phyloP scores from a whole-genome alignment of 2,888 invertebrate species.

The Trichogramma evanescens region DNA sequence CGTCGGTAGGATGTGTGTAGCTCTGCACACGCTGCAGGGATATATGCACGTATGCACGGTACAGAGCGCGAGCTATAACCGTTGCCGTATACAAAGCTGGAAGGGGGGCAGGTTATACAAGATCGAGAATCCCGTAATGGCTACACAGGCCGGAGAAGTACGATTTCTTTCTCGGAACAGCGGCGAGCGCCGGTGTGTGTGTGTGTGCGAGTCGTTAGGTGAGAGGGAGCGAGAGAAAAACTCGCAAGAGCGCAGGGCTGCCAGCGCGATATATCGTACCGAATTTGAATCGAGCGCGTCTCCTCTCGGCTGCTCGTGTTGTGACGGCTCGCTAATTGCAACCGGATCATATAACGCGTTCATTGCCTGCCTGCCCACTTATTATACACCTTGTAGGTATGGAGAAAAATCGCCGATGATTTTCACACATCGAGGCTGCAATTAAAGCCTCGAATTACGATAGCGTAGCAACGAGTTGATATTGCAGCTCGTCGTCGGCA shows the following conservation, averaged over 20 bases:
- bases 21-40: too few species aligned
- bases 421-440: too few species aligned
- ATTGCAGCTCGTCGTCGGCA: too few species aligned
- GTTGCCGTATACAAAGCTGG: slow-evolving; percentile 7
- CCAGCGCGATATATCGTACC: neutral
- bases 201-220: neutral
- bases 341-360: too few species aligned
- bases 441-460: too few species aligned
- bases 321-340: too few species aligned
- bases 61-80: neutral
- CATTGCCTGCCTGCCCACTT: too few species aligned
- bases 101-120: slow-evolving; percentile 23
- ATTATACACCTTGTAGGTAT: too few species aligned
- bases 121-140: slow-evolving; percentile 22
- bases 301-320: too few species aligned
- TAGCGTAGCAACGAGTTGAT: too few species aligned
- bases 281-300: slow-evolving; percentile 15
- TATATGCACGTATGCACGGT: too few species aligned
- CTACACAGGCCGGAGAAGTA: slow-evolving; percentile 10
- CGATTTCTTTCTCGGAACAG: slow-evolving; percentile 43
- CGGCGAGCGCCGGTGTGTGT: slow-evolving; percentile 26
- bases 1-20: slow-evolving; percentile 23
- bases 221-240: slow-evolving; percentile 3
- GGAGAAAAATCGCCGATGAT: too few species aligned
- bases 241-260: neutral